Evolutionary conservation across 2,113 vertebrate species (phyloP).

Genomic region (Myxocyprinus asiaticus): DNA sequence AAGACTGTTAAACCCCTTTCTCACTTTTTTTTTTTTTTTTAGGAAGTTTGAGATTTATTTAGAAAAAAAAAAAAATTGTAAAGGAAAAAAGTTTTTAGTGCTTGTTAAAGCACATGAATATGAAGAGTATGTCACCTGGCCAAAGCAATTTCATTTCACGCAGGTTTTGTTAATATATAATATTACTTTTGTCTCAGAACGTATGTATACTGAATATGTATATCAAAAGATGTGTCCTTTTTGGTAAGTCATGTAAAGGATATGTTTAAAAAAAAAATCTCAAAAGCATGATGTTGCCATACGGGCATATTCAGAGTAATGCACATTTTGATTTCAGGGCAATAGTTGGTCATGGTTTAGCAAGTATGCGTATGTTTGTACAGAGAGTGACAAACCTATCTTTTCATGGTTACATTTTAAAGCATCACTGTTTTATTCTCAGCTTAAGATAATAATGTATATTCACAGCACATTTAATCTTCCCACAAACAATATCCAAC

Average conservation of each 20-base stretch:
- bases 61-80: constrained; percentile 9
- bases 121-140: constrained; percentile 70
- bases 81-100: constrained; percentile 45
- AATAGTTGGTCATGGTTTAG: not conserved
- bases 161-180: constrained; percentile 55
- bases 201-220: not conserved
- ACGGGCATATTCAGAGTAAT: constrained; percentile 34
- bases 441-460: constrained; percentile 28
- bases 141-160: constrained; percentile 70
- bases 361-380: constrained; percentile 28
- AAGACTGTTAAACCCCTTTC: constrained; percentile 46
- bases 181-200: constrained; percentile 6
- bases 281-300: constrained; percentile 23
- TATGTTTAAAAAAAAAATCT: constrained; percentile 50
- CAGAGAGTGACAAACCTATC: not conserved
- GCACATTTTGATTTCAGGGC: constrained; percentile 50
- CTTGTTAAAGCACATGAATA: constrained; percentile 60
- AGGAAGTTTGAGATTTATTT: constrained; percentile 58
- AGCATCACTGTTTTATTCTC: constrained; percentile 54
- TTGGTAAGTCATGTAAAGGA: constrained; percentile 41
- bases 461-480: constrained; percentile 49
- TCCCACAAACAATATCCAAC: constrained; percentile 8
- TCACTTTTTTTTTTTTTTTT: constrained; percentile 57
- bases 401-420: constrained; percentile 41
- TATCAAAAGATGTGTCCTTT: constrained; percentile 31